phyloP scores from a whole-genome alignment of 1,140 invertebrate genomes.

The Trachelipus rathkii region DNA sequence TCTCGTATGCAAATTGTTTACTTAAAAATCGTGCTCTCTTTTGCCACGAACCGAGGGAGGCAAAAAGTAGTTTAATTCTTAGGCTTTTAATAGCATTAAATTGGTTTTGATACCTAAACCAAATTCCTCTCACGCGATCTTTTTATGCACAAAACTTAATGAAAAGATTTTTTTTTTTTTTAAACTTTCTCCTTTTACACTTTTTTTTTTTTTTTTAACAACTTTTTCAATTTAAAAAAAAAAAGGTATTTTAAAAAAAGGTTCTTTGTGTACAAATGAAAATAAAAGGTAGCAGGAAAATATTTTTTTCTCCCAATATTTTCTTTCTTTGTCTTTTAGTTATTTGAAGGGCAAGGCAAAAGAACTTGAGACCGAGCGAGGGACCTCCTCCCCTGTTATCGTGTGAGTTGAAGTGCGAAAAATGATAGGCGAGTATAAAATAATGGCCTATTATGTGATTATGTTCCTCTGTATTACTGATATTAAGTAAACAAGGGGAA shows the following conservation, averaged over 20 bases:
- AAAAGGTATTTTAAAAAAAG: background rate
- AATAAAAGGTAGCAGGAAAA: background rate
- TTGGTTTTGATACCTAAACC: background rate
- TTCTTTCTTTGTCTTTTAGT: background rate
- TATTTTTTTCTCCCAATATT: background rate
- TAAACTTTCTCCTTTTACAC: too few relatives aligned
- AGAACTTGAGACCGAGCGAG: background rate
- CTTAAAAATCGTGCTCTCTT: background rate
- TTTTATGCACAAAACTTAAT: background rate
- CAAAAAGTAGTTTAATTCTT: background rate
- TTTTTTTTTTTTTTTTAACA: too few relatives aligned
- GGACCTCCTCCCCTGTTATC: background rate
- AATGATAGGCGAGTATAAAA: background rate
- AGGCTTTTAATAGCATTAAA: background rate
- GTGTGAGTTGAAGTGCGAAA: background rate
- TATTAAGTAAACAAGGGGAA: constrained; percentile 11
- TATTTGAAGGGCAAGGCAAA: background rate
- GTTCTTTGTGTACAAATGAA: background rate
- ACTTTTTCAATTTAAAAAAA: background rate
- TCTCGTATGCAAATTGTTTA: constrained; percentile 5
- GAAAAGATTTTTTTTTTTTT: background rate
- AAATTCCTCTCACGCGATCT: background rate
- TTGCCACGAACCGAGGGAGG: background rate
- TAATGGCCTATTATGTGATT: constrained; percentile 7
- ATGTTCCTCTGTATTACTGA: background rate